Evolutionary conservation across 2,888 invertebrate genomes (phyloP).

Genomic region (Halictus quadricinctus): DNA sequence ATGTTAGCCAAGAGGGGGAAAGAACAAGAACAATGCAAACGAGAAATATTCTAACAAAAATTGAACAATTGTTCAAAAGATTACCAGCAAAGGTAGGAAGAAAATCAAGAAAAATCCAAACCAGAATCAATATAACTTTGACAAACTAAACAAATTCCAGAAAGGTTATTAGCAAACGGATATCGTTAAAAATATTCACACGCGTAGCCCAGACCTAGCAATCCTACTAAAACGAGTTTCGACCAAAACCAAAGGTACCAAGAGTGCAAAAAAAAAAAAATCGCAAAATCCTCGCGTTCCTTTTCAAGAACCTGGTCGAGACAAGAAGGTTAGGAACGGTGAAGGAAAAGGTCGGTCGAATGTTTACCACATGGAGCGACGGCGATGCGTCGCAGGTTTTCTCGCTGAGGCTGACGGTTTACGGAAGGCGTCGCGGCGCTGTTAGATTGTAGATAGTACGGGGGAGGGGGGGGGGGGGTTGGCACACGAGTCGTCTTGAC

Average conservation of each 20-base stretch:
- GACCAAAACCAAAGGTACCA: background rate
- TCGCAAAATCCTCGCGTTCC: background rate
- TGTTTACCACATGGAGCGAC: constrained; percentile 25
- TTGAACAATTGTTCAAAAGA: no score
- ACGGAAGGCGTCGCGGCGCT: constrained; percentile 68
- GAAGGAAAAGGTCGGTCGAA: background rate
- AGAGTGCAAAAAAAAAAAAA: background rate
- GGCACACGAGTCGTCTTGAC: constrained; percentile 51
- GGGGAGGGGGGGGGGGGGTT: background rate
- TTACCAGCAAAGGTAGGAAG: no score
- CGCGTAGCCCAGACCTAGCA: background rate
- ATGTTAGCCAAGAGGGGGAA: no score
- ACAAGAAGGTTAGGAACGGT: background rate
- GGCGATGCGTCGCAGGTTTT: background rate
- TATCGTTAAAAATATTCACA: background rate
- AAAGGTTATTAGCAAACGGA: background rate
- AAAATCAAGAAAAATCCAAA: no score
- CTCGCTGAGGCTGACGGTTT: constrained; percentile 53
- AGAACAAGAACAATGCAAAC: no score
- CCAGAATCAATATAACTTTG: background rate
- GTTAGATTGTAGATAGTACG: background rate
- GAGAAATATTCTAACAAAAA: no score
- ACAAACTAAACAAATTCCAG: background rate
- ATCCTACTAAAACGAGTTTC: background rate
- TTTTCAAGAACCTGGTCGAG: background rate